phyloP scores from a whole-genome alignment of 1,140 invertebrate genomes.

The Pogonomyrmex californicus region DNA sequence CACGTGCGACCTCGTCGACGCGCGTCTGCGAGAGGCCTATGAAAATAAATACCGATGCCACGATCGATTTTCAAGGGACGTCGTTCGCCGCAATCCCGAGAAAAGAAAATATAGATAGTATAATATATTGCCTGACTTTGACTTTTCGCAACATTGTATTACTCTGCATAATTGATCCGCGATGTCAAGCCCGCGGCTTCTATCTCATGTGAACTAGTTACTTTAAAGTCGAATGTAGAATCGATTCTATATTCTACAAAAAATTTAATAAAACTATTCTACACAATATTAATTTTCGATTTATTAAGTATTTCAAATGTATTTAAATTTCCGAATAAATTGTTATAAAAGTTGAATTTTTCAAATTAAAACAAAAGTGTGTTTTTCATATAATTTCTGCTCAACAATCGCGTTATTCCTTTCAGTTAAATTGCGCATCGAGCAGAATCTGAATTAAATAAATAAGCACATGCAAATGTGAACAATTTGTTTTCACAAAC shows the following conservation, averaged over 20 bases:
- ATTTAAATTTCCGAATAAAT: background rate
- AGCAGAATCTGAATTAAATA: background rate
- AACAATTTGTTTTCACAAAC: background rate
- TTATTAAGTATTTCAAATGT: background rate
- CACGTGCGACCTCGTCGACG: constrained; percentile 28
- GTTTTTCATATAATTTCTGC: too few relatives aligned
- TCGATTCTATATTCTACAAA: background rate
- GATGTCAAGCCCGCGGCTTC: constrained; percentile 27
- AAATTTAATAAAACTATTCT: background rate
- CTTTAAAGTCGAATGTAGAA: background rate
- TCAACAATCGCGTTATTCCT: too few relatives aligned
- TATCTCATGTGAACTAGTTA: background rate
- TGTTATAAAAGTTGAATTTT: background rate
- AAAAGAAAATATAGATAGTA: background rate
- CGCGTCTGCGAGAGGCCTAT: constrained; percentile 39
- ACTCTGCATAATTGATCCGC: constrained; percentile 42
- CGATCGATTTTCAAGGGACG: constrained; percentile 51
- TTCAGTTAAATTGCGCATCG: too few relatives aligned
- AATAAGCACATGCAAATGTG: background rate
- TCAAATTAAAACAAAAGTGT: background rate
- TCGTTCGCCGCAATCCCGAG: background rate
- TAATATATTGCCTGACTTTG: background rate
- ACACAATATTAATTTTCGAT: background rate
- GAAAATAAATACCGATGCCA: constrained; percentile 53
- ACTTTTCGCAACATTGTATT: constrained; percentile 19